Evolutionary conservation across 2,113 vertebrate species (phyloP).

Genomic region (Taxidea taxus): DNA sequence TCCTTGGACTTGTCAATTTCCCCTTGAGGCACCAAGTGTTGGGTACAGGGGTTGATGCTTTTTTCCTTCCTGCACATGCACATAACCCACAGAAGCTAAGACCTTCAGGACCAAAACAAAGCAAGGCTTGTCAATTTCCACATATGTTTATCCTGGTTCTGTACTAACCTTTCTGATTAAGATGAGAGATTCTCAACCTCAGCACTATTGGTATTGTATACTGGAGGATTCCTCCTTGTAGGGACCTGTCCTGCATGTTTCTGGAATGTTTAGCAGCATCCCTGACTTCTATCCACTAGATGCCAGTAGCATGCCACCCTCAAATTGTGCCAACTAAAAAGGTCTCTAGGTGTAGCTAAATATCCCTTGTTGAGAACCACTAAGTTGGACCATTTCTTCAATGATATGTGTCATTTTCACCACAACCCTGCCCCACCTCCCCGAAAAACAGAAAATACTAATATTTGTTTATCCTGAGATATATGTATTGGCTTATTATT

Average conservation of each 20-base stretch:
- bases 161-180: background rate
- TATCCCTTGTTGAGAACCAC: background rate
- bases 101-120: background rate
- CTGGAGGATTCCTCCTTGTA: background rate
- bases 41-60: background rate
- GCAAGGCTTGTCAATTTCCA: background rate
- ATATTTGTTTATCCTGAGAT: background rate
- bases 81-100: background rate
- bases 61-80: background rate
- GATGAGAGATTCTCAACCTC: background rate
- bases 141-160: background rate
- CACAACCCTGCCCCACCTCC: background rate
- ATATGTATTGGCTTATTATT: background rate
- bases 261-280: background rate
- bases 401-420: background rate
- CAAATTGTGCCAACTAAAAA: background rate
- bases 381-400: background rate
- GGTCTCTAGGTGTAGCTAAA: background rate
- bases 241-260: background rate
- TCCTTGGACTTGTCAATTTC: background rate
- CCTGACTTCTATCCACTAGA: slow-evolving; percentile 29
- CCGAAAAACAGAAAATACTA: background rate
- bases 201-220: background rate
- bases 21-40: background rate
- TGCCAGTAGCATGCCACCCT: slow-evolving; percentile 22